phyloP scores from a whole-genome alignment of 2,797 vertebrate genomes.

The Alectoris magna region DNA sequence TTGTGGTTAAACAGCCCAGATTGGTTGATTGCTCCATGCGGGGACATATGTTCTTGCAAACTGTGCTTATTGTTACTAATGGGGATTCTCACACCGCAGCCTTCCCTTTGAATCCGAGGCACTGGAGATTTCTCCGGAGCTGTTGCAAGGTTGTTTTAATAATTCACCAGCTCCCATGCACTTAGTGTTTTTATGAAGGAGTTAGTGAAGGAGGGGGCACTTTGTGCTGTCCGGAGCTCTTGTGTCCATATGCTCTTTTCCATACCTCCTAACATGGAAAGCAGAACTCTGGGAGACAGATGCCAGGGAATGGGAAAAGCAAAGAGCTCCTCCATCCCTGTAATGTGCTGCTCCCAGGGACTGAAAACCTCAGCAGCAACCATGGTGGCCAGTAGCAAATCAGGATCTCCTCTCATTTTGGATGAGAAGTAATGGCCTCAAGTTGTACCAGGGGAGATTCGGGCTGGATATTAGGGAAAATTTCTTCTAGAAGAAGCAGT shows the following conservation, averaged over 20 bases:
- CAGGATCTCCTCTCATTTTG: not conserved
- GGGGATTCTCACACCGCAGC: conserved; percentile 68
- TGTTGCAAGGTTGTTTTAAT: conserved; percentile 73
- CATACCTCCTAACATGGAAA: conserved; percentile 58
- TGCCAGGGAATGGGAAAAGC: not conserved
- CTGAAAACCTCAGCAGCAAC: conserved; percentile 31
- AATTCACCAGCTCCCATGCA: conserved; percentile 63
- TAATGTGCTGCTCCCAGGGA: conserved; percentile 8
- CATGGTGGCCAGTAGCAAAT: not conserved
- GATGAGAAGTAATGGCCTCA: not conserved
- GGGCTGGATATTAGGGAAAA: not conserved
- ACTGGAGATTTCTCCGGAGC: conserved; percentile 55
- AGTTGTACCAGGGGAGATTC: not conserved
- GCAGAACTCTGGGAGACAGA: not conserved
- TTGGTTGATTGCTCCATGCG: conserved; percentile 63
- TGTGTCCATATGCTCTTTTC: conserved; percentile 37
- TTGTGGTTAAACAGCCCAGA: conserved; percentile 71
- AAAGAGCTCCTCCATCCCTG: not conserved
- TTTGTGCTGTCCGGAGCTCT: conserved; percentile 19
- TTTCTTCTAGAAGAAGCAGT: not conserved
- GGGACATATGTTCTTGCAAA: conserved; percentile 72
- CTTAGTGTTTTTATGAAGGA: conserved; percentile 52
- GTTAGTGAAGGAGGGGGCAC: conserved; percentile 32
- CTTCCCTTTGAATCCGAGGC: conserved; percentile 62
- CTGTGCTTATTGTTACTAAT: conserved; percentile 73